These are phyloP conservation scores for Pseudochaenichthys georgianus DNA, from an alignment of 2,797 vertebrate genomes.

Conservation along the genomic window DNA sequence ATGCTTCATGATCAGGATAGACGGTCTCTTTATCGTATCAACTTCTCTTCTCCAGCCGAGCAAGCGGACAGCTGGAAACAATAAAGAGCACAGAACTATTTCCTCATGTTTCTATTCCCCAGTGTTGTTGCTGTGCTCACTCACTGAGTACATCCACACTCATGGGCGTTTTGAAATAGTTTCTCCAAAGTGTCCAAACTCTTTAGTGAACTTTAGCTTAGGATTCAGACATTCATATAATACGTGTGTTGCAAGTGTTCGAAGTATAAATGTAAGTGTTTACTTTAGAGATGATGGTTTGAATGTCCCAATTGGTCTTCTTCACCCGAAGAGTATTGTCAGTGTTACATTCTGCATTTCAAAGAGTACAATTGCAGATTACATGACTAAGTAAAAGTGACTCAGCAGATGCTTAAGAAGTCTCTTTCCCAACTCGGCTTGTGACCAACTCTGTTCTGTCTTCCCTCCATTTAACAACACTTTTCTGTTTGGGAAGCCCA, in stretches of 20 bases:
- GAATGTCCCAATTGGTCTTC: not conserved
- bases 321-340: not conserved
- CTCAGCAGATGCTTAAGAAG: not conserved
- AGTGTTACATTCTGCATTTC: not conserved
- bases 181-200: not conserved
- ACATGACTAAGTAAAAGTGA: not conserved
- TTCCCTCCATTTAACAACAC: not conserved
- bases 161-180: not conserved
- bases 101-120: constrained; percentile 33
- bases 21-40: constrained; percentile 4
- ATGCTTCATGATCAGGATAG: not conserved
- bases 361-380: not conserved
- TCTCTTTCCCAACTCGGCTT: not conserved
- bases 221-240: not conserved
- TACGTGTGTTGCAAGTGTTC: too few species aligned
- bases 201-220: not conserved
- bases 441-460: not conserved
- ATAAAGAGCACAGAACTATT: constrained; percentile 32
- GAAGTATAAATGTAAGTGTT: too few species aligned
- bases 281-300: not conserved
- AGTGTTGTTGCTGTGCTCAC: constrained; percentile 28
- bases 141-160: constrained; percentile 9
- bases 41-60: not conserved
- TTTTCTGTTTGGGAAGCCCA: not conserved
- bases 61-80: constrained; percentile 31